A percentile compares a stretch with the other conserved stretches of the same genome.
phyloP scores from a whole-genome alignment of 2,888 invertebrate genomes.

The Lasioglossum figueresi region DNA sequence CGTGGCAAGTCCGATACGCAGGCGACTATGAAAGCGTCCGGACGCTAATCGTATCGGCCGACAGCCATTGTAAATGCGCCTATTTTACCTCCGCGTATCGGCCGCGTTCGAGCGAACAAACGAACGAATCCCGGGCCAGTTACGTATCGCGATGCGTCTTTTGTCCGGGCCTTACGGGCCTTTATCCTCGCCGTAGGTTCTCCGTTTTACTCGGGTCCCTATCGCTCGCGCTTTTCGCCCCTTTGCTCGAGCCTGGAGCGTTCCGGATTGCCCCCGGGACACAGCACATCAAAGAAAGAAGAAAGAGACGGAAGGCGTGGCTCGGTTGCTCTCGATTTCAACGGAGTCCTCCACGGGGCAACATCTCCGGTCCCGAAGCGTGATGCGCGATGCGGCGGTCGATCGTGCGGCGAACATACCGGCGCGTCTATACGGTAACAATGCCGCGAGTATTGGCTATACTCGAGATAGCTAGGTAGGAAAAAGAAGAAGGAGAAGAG shows the following conservation, averaged over 20 bases:
- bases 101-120: not conserved
- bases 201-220: not conserved
- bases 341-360: not conserved
- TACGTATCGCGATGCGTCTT: constrained; percentile 5
- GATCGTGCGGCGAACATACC: not conserved
- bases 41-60: constrained; percentile 59
- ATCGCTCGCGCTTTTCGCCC: not conserved
- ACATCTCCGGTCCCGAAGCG: not conserved
- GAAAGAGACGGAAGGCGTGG: not conserved
- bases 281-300: not conserved
- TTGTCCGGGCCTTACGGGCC: not conserved
- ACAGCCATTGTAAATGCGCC: constrained; percentile 39
- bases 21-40: constrained; percentile 45
- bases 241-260: not conserved
- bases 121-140: not conserved
- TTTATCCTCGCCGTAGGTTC: constrained; percentile 8
- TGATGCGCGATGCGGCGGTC: not conserved
- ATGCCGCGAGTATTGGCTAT: constrained; percentile 52
- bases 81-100: constrained; percentile 23
- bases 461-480: constrained; percentile 48
- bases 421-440: constrained; percentile 39
- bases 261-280: not conserved
- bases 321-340: not conserved
- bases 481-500: constrained; percentile 57
- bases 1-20: constrained; percentile 42